Evolutionary conservation across 37 sponge, comb jelly and placozoan species (phyloP), one percentile per base, ranked within the genome.

Genomic region (Chondrilla cf. caribensis): DNA sequence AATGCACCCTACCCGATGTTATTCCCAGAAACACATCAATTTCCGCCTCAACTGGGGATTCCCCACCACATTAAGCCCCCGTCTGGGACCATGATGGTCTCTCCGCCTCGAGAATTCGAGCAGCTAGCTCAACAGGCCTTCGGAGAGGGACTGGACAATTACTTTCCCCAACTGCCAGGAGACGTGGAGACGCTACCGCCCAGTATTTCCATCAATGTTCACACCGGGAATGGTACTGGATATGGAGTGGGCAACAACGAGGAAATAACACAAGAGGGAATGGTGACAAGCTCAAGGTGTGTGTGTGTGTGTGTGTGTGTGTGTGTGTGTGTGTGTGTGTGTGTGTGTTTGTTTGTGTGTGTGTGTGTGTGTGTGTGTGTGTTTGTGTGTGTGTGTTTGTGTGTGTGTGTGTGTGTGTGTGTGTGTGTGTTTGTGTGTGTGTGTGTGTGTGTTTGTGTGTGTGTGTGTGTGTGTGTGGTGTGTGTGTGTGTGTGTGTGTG

Each of bases 221-320:
- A 37, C 76, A 73, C 43, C 7, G 93, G 93, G 15, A 70, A 80
- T 73, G 86, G 91, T 9, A 84, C 84, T 8, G 93, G 93, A 24
- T 88, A 88, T 58, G 93, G 93, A 5, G 86, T 88, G 65, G 93
- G 93, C 3, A 79, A 88, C 37, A 37, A 78, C 36, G 90, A 88
- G 22, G 93, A 92, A 17, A 25, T 42, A n/a, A 73, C 41, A 39
- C 76, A 73, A 41, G 76, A 73, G 11, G 76, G 38, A 14, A 39
- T 21, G 18, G 76, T 73, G 11, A 62, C 64, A 62, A 73, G 76
- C 25, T 73, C 76, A 73, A 73, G 76, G 76, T 73, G 44, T 22
- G 44, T 42, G 11, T 39, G 28, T 4, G 76, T 9, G 36, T 42
- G 44, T 38, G 36, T 21, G 36, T 38, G 36, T 37, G 76, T 73